A percentile compares a stretch with the other conserved stretches of the same genome.
phyloP scores from a whole-genome alignment of 2,797 vertebrate genomes.

The Sebastes matsubarae region DNA sequence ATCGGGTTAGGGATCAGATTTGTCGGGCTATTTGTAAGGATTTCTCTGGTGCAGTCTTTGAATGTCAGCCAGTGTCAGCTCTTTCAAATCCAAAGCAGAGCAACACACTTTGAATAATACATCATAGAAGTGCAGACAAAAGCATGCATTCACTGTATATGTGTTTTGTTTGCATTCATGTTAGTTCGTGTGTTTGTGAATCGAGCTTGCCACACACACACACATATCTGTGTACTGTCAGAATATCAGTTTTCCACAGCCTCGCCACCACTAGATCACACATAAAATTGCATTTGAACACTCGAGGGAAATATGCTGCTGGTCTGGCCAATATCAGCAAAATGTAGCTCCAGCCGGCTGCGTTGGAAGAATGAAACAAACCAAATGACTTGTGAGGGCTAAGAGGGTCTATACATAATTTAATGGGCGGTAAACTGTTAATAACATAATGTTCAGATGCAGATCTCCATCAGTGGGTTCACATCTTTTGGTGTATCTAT shows the following conservation, averaged over 20 bases:
- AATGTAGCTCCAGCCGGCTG: conserved; percentile 47
- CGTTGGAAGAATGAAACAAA: conserved; percentile 66
- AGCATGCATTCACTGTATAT: conserved; percentile 32
- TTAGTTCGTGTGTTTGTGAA: conserved; percentile 11
- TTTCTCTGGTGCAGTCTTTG: conserved; percentile 22
- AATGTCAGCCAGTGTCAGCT: conserved; percentile 21
- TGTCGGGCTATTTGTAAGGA: conserved; percentile 9
- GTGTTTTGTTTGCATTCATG: conserved; percentile 36
- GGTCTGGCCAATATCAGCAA: conserved; percentile 68
- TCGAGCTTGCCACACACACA: conserved; percentile 1
- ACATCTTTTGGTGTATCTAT: background rate
- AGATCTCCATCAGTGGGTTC: conserved; percentile 7
- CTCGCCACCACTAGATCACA: conserved; percentile 57
- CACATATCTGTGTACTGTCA: conserved; percentile 39
- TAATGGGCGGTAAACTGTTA: conserved; percentile 34
- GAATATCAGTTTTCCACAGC: conserved; percentile 51
- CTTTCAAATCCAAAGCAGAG: conserved; percentile 41
- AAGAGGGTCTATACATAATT: conserved; percentile 42
- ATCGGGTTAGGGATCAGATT: conserved; percentile 20
- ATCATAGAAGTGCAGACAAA: conserved; percentile 44
- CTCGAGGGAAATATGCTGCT: conserved; percentile 82
- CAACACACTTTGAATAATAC: conserved; percentile 65
- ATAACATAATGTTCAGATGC: conserved; percentile 23
- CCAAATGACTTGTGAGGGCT: conserved; percentile 61
- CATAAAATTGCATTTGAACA: conserved; percentile 81